phyloP scores from a whole-genome alignment of 2,113 vertebrate genomes.

The Centropristis striata region DNA sequence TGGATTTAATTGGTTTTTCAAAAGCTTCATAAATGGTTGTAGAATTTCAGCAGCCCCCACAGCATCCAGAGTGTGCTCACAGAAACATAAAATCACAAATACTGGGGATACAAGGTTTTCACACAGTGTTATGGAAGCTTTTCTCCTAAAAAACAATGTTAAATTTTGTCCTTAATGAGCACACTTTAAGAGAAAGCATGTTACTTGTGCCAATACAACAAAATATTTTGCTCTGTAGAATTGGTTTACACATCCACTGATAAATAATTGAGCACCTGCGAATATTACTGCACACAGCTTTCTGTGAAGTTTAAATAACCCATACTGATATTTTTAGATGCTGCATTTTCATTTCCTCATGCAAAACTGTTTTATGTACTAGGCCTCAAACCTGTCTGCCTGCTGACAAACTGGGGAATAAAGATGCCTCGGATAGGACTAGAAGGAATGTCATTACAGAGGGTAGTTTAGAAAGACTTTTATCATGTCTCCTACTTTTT shows the following conservation, averaged over 20 bases:
- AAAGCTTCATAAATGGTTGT: background rate
- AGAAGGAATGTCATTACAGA: background rate
- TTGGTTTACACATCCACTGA: conserved; percentile 56
- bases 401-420: conserved; percentile 24
- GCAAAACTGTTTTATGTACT: conserved; percentile 21
- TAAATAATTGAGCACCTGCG: conserved; percentile 41
- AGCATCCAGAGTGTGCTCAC: background rate
- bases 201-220: conserved; percentile 78
- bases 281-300: conserved; percentile 20
- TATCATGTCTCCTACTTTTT: background rate
- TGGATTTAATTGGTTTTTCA: conserved; percentile 8
- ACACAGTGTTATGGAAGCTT: background rate
- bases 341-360: conserved; percentile 31
- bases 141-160: conserved; percentile 6
- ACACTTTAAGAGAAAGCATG: conserved; percentile 66
- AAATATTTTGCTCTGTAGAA: conserved; percentile 59
- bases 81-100: background rate
- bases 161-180: conserved; percentile 50
- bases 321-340: conserved; percentile 27
- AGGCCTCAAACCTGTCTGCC: conserved; percentile 33
- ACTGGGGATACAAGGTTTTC: conserved; percentile 1
- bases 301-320: conserved; percentile 23
- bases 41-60: background rate
- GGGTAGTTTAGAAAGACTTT: background rate
- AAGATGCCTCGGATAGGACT: conserved; percentile 15